Evolutionary conservation across 2,113 vertebrate species (phyloP).

Genomic region (Suncus etruscus): DNA sequence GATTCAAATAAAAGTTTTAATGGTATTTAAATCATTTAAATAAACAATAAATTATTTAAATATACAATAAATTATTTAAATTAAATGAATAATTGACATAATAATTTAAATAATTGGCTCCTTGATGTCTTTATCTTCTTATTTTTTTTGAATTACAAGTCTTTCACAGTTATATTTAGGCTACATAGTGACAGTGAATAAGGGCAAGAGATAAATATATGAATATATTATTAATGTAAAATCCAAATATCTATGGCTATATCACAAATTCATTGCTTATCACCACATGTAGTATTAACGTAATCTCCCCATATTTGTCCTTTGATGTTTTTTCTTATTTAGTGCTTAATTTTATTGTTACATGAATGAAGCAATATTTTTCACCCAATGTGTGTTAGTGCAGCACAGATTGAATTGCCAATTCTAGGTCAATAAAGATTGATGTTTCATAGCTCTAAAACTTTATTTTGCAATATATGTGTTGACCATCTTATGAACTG

Average conservation of each 20-base stretch:
- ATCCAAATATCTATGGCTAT: neutral
- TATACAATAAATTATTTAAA: no score
- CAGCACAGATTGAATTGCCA: constrained; percentile 33
- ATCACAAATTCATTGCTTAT: neutral
- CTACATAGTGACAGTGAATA: no score
- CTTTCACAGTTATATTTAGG: no score
- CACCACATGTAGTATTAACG: neutral
- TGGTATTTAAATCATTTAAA: no score
- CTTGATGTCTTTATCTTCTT: no score
- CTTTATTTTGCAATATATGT: constrained; percentile 5
- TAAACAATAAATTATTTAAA: no score
- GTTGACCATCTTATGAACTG: constrained; percentile 24
- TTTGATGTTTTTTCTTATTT: constrained; percentile 10
- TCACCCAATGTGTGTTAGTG: constrained; percentile 12
- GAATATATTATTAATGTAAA: neutral
- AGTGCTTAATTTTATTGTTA: constrained; percentile 37
- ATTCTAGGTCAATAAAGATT: constrained; percentile 56
- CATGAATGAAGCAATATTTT: constrained; percentile 5
- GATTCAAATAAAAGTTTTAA: no score
- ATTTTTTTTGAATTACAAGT: no score
- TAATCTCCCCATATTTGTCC: neutral
- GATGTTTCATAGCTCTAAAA: constrained; percentile 14
- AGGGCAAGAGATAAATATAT: neutral
- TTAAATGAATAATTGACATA: no score
- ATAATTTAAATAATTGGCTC: no score